Base-by-base conservation (phyloP, 2,888 invertebrate genomes). In the Syrista parreyssii region DNA sequence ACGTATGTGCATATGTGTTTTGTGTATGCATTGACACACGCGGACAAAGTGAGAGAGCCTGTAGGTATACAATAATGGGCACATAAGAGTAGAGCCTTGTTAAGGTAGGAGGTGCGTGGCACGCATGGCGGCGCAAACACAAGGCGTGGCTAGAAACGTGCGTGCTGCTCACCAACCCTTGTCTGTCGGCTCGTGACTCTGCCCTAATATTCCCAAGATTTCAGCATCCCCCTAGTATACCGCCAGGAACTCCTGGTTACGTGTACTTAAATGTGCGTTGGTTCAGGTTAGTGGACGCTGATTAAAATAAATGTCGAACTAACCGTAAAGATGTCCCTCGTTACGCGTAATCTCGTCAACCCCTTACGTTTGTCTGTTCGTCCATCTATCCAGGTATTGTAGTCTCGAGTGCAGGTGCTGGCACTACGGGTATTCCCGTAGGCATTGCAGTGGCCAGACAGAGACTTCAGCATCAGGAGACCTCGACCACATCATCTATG, bases 371-470 rank as follows among this genome's bases (percentile, higher is more conserved):
- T 55, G 6, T 55, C 9, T 55, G 55, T 23, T 55, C 55, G 15
- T 9, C 23, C 68, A 68, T 76, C 74, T 69, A 83, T 87, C 75
- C 82, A 90, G 90, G 90, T 31, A 89, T 90, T 77, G 88, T 90
- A 30, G 88, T 90, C 74, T 89, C 90, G 76, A 90, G 88, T 77
- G 86, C 88, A 73, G 89, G 87, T 74, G 82, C 88, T 68, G 87
- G 86, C 80, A 82, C 88, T 68, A 87, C 86, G 79, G 89, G 89
- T 75, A 96, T 97, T 91, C 97, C 97, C 84, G 96, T 97, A 84
- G 97, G 97, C 79, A 97, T 97, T 85, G 96, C 97, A 55, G 96
- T 97, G 82, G 96, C 96, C 75, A 93, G 97, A 83, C 97, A 97
- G 90, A 93, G 97, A 87, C 93, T 94, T 81, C 95, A 95, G 86